A percentile compares a stretch with the other conserved stretches of the same genome.
Evolutionary conservation across 1,140 invertebrate species (phyloP).

Genomic region (Leguminivora glycinivorella): DNA sequence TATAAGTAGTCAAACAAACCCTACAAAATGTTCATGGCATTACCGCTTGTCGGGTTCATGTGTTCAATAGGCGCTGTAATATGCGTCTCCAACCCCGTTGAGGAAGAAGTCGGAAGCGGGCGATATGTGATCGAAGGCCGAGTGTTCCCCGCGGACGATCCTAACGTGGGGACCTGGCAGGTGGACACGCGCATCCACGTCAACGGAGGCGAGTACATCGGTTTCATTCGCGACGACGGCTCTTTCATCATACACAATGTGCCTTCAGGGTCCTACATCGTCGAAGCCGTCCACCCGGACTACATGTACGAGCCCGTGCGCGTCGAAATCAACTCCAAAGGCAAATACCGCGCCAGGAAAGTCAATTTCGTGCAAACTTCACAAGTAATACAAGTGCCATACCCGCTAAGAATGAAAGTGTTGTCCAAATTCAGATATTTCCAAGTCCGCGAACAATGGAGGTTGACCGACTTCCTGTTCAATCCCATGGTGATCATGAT

Average conservation of each 20-base stretch:
- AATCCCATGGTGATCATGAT: constrained; percentile 99
- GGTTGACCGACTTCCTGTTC: constrained; percentile 94
- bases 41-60: constrained; percentile 14
- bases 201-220: constrained; percentile 92
- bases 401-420: constrained; percentile 94
- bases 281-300: constrained; percentile 95
- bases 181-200: constrained; percentile 88
- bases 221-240: constrained; percentile 95
- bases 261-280: constrained; percentile 95
- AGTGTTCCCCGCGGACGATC: constrained; percentile 86
- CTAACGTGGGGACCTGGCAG: constrained; percentile 84
- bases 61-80: constrained; percentile 35
- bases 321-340: constrained; percentile 97
- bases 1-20: neutral
- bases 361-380: constrained; percentile 97
- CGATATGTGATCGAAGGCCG: constrained; percentile 89
- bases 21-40: neutral
- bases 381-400: constrained; percentile 91
- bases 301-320: constrained; percentile 94
- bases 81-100: constrained; percentile 52
- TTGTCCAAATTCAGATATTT: constrained; percentile 93
- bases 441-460: constrained; percentile 96
- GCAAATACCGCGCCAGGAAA: constrained; percentile 96
- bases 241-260: constrained; percentile 94
- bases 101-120: constrained; percentile 81